Base-by-base conservation (phyloP, 2,888 invertebrate genomes). In the Scrobipalpa costella region DNA sequence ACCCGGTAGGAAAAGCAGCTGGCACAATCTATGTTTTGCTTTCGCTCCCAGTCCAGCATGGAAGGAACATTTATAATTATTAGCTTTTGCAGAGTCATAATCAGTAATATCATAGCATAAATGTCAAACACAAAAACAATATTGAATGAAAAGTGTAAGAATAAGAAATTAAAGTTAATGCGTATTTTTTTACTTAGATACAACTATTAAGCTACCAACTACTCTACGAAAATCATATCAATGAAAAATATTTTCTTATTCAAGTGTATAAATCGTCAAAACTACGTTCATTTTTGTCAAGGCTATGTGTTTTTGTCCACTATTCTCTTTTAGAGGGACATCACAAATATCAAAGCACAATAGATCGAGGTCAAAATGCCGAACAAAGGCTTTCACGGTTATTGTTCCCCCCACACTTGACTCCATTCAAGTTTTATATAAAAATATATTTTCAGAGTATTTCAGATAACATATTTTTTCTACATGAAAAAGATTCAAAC, bases 361-460 rank as follows among this genome's bases (percentile, higher is more conserved):
- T 68, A 66, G 71, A 71, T 71, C 66, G 70, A 68, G 69, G 72
- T 73, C 71, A 68, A 63, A 50, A 70, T 36, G 67, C 38, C 49
- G n/a, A 33, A 55, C 55, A 55, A 55, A 8, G 21, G 21, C 55
- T 57, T 38, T 52, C 57, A 44, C 57, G 59, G 58, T 57, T 57
- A 57, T 65, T 63, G 60, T 63, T 61, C 11, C 33, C 57, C 11
- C 11, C 17, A 36, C 19, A 36, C 38, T 50, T 19, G 19, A 21
- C 19, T 19, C 11, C 11, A 38, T 19, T 38, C 38, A 36, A 36
- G 19, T 36, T 33, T 27, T 19, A 9, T 7, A 33, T 7, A 11
- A 19, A 33, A 55, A 55, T 15, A 49, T 49, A n/a, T 49, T 49
- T n/a, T 19, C n/a, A n/a, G n/a, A n/a, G n/a, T n/a, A n/a, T n/a